phyloP scores from a whole-genome alignment of 30 jellyfish, hydroid and myxozoan genomes.

The Aurelia aurita complex sp. Pacific region DNA sequence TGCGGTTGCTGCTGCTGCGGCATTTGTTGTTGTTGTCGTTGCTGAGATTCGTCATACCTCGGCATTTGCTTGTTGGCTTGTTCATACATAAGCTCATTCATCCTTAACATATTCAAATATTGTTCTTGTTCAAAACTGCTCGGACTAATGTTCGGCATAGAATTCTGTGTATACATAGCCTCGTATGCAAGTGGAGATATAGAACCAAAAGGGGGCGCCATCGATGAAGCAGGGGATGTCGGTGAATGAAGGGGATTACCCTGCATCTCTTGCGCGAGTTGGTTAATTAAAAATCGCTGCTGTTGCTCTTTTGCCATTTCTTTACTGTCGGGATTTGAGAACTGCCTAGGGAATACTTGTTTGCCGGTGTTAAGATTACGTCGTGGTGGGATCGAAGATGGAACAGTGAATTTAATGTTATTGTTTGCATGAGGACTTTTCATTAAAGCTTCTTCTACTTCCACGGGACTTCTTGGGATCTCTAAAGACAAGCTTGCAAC shows the following conservation, averaged over 20 bases:
- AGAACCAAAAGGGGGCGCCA: constrained; percentile 79
- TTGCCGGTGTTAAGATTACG: constrained; percentile 69
- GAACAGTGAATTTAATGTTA: constrained; percentile 54
- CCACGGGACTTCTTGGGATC: constrained; percentile 72
- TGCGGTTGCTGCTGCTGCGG: constrained; percentile 28
- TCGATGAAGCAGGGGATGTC: constrained; percentile 53
- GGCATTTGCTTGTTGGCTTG: constrained; percentile 40
- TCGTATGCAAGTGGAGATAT: constrained; percentile 93
- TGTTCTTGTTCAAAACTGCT: constrained; percentile 45
- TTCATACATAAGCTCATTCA: constrained; percentile 64
- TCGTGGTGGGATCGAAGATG: constrained; percentile 66
- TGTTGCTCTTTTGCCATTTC: constrained; percentile 49
- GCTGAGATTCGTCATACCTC: constrained; percentile 43
- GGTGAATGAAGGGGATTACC: constrained; percentile 55
- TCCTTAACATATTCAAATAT: constrained; percentile 48
- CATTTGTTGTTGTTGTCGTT: constrained; percentile 48
- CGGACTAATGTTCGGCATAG: constrained; percentile 8
- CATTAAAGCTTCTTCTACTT: constrained; percentile 46
- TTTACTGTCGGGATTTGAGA: constrained; percentile 85
- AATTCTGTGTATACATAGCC: constrained; percentile 68
- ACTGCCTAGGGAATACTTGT: constrained; percentile 90
- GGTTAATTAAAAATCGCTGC: constrained; percentile 54
- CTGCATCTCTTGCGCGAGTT: constrained; percentile 59
- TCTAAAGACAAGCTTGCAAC: constrained; percentile 80
- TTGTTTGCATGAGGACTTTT: constrained; percentile 49